Evolutionary conservation across 2,113 vertebrate species (phyloP).

Genomic region (Varanus komodoensis): DNA sequence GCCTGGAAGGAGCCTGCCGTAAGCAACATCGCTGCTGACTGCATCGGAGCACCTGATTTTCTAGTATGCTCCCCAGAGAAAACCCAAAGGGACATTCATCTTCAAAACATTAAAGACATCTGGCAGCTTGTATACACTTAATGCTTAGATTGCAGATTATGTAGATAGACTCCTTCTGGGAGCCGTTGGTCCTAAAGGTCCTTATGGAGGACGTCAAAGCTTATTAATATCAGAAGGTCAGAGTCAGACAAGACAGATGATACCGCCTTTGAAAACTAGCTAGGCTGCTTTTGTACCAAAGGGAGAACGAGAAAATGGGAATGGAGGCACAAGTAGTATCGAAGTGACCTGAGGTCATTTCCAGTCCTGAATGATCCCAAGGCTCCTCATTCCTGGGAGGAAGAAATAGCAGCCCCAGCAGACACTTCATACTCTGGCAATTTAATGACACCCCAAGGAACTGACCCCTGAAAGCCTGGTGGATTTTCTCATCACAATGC

Average conservation of each 20-base stretch:
- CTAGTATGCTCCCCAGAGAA: slow-evolving; percentile 3
- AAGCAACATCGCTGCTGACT: not conserved
- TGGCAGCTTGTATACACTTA: not conserved
- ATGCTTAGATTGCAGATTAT: slow-evolving; percentile 12
- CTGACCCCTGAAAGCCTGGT: not conserved
- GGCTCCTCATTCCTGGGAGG: not conserved
- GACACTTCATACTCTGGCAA: not conserved
- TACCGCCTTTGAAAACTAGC: not conserved
- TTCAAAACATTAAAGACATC: slow-evolving; percentile 31
- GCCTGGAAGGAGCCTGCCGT: not conserved
- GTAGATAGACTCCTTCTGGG: slow-evolving; percentile 7
- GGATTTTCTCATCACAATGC: not conserved
- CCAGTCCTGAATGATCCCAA: not conserved
- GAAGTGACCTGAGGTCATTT: slow-evolving; percentile 29
- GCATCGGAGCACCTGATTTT: not conserved
- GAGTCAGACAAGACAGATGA: slow-evolving; percentile 19
- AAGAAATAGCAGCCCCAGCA: not conserved
- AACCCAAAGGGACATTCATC: slow-evolving; percentile 3
- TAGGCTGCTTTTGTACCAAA: slow-evolving; percentile 9
- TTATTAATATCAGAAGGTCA: not conserved
- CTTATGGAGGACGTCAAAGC: slow-evolving; percentile 26
- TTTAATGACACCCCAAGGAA: not conserved
- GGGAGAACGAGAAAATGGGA: not conserved
- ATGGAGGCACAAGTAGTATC: not conserved
- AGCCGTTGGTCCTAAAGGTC: not conserved